phyloP scores from a whole-genome alignment of 2,113 vertebrate species.

The Tringa solitaria region DNA sequence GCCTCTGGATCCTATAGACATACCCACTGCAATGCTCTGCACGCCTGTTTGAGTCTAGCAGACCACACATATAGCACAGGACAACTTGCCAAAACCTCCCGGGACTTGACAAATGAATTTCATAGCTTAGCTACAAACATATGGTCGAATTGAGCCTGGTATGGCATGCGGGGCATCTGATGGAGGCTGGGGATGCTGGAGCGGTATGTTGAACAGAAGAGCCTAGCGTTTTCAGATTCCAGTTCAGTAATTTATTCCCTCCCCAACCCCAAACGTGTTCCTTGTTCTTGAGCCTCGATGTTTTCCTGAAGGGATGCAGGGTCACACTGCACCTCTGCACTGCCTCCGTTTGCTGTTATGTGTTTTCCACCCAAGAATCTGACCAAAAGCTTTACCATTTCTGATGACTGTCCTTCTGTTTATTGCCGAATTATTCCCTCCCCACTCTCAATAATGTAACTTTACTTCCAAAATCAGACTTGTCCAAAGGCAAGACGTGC shows the following conservation, averaged over 20 bases:
- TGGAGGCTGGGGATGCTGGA: constrained; percentile 12
- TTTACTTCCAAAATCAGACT: not conserved
- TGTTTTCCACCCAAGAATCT: not conserved
- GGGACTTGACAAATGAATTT: constrained; percentile 22
- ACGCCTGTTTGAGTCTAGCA: not conserved
- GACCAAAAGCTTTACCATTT: not conserved
- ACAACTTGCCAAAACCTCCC: constrained; percentile 16
- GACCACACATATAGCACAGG: constrained; percentile 24
- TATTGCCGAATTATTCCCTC: not conserved
- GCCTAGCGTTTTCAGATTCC: not conserved
- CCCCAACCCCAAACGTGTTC: not conserved
- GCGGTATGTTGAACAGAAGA: not conserved
- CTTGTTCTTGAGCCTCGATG: not conserved
- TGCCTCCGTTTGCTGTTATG: not conserved
- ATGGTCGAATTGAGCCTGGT: not conserved
- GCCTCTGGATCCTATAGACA: not conserved
- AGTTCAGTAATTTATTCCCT: not conserved
- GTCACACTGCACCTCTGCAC: not conserved
- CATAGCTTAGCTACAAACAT: constrained; percentile 47
- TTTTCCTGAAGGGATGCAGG: not conserved
- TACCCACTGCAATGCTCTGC: not conserved
- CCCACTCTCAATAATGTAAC: not conserved
- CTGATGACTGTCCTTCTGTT: not conserved
- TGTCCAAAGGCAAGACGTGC: not conserved
- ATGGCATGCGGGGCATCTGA: constrained; percentile 28